Conservation (phyloP, 2,888 invertebrate species). For the Volucella inanis region DNA sequence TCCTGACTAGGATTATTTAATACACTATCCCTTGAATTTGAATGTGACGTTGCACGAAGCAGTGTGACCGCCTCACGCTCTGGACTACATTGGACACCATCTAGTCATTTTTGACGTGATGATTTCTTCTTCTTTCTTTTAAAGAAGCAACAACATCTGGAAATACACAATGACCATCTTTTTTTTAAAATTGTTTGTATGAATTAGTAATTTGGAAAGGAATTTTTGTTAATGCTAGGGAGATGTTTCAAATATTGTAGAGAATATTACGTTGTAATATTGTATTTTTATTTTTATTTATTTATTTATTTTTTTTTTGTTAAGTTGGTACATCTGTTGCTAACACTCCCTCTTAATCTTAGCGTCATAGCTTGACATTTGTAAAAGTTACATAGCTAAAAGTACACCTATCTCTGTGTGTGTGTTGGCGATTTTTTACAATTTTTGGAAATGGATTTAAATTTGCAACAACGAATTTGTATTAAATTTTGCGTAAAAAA, state of each 20-base stretch:
- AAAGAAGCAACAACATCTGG: slow-evolving; percentile 99
- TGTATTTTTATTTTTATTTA: not conserved
- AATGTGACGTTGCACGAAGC: slow-evolving; percentile 86
- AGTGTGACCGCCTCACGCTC: slow-evolving; percentile 87
- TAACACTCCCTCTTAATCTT: no score
- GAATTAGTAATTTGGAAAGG: slow-evolving; percentile 35
- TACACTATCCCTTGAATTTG: slow-evolving; percentile 86
- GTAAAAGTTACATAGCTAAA: no score
- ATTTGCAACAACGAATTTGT: no score
- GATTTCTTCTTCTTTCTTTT: slow-evolving; percentile 99
- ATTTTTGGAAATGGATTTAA: no score
- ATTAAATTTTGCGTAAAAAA: no score
- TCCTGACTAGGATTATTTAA: slow-evolving; percentile 84
- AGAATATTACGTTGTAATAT: no score
- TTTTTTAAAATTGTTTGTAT: slow-evolving; percentile 69
- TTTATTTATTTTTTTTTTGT: no score
- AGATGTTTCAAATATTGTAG: slow-evolving; percentile 30
- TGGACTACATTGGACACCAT: slow-evolving; percentile 87
- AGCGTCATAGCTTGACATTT: no score
- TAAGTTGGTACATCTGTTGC: no score
- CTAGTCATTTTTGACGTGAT: slow-evolving; percentile 95
- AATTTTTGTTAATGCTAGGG: slow-evolving; percentile 42
- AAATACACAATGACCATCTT: slow-evolving; percentile 78
- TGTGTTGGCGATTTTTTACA: no score
- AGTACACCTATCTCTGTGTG: no score